These are phyloP conservation scores for Oncorhynchus clarkii DNA, from an alignment of 2,113 vertebrate species.

Conservation along the genomic window DNA sequence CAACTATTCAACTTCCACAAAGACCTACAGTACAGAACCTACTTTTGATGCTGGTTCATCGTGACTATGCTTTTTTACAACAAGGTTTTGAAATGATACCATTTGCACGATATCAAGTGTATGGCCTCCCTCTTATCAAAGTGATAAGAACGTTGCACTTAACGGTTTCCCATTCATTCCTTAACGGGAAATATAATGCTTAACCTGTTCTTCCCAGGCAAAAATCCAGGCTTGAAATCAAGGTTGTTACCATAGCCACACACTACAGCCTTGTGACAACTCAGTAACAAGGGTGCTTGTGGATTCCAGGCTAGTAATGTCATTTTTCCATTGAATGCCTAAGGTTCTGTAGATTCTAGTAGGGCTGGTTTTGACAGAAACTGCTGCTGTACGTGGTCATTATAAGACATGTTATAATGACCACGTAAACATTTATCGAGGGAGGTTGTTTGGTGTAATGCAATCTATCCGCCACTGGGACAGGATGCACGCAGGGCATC, in stretches of 20 bases:
- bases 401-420: background rate
- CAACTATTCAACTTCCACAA: too few species aligned
- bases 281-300: background rate
- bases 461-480: slow-evolving; percentile 24
- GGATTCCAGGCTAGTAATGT: background rate
- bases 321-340: too few species aligned
- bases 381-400: too few species aligned
- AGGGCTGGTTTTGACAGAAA: too few species aligned
- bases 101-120: background rate
- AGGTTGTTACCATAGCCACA: background rate
- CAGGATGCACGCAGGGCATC: slow-evolving; percentile 43
- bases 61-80: background rate
- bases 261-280: background rate
- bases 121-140: background rate
- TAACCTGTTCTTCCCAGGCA: background rate
- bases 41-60: background rate
- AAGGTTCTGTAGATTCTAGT: too few species aligned
- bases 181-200: background rate
- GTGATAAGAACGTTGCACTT: background rate
- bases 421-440: background rate
- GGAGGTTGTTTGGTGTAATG: slow-evolving; percentile 24
- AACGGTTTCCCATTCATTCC: background rate
- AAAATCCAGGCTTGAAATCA: background rate
- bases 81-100: background rate
- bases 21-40: too few species aligned